Percentiles rank a stretch among this genome's conserved stretches.
These are phyloP conservation scores for Drosophila setosimentum DNA, from an alignment of 2,888 invertebrate genomes.

Conservation along the genomic window DNA sequence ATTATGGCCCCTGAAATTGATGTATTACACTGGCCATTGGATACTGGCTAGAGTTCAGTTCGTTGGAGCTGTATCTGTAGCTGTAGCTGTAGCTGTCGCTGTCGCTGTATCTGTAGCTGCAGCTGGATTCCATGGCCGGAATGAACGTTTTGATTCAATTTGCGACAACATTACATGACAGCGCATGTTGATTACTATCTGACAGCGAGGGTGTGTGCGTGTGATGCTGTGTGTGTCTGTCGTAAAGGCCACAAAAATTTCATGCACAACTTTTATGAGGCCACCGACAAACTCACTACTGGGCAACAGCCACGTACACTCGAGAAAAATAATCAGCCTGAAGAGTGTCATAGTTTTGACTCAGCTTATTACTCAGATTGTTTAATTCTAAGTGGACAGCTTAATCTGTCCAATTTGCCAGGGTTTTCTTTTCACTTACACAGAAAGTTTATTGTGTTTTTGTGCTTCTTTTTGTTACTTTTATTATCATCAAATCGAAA, in stretches of 20 bases:
- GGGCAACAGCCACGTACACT: constrained; percentile 1
- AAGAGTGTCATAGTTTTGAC: background rate
- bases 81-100: background rate
- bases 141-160: constrained; percentile 71
- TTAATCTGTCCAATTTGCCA: background rate
- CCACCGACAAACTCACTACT: constrained; percentile 22
- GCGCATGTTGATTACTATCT: constrained; percentile 75
- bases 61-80: background rate
- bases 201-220: constrained; percentile 13
- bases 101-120: background rate
- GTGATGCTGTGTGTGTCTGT: constrained; percentile 67
- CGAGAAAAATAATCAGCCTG: background rate
- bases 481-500: too few species aligned
- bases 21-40: constrained; percentile 54
- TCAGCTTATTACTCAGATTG: background rate
- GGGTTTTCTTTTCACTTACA: background rate
- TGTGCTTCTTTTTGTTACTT: too few species aligned
- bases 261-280: constrained; percentile 64
- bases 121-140: constrained; percentile 14
- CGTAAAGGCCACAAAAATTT: constrained; percentile 75
- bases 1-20: constrained; percentile 66
- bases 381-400: background rate
- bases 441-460: too few species aligned
- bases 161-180: constrained; percentile 73
- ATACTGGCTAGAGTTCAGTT: background rate